A percentile compares a stretch with the other conserved stretches of the same genome.
Conservation (phyloP, 2,113 vertebrate genomes). For the Clarias magur region DNA sequence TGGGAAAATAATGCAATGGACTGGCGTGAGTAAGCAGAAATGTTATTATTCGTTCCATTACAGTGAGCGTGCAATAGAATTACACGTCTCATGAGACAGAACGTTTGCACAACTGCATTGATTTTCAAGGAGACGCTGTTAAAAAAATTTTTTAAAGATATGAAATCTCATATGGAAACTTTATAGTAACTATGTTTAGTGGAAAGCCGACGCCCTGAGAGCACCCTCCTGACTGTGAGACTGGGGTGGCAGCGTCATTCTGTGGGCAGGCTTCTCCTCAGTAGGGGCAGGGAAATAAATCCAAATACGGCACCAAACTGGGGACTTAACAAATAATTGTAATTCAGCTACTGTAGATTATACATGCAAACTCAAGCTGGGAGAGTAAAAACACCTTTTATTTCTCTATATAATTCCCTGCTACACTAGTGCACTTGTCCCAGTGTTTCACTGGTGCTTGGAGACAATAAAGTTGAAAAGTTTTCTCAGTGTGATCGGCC, state of each 20-base stretch:
- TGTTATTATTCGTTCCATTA: neutral
- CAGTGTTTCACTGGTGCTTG: too few relatives aligned
- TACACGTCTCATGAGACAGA: neutral
- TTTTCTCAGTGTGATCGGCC: too few relatives aligned
- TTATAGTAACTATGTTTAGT: neutral
- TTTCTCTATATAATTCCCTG: too few relatives aligned
- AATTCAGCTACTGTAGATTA: too few relatives aligned
- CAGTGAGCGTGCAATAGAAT: too few relatives aligned
- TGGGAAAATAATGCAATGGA: neutral
- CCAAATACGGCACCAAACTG: neutral
- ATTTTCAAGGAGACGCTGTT: neutral
- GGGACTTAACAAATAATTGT: too few relatives aligned
- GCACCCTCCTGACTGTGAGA: neutral
- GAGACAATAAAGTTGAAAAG: too few relatives aligned
- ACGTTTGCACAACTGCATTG: neutral
- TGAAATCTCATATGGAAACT: neutral
- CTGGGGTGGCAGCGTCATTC: neutral
- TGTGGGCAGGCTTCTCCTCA: neutral
- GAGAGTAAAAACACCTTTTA: too few relatives aligned
- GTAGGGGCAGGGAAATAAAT: neutral
- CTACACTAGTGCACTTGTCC: too few relatives aligned
- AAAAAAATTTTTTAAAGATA: too few relatives aligned
- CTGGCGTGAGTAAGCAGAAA: neutral
- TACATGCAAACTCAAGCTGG: too few relatives aligned
- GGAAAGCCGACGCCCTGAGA: neutral